Conservation (phyloP, 2,113 vertebrate species). For the Calidris pygmaea region DNA sequence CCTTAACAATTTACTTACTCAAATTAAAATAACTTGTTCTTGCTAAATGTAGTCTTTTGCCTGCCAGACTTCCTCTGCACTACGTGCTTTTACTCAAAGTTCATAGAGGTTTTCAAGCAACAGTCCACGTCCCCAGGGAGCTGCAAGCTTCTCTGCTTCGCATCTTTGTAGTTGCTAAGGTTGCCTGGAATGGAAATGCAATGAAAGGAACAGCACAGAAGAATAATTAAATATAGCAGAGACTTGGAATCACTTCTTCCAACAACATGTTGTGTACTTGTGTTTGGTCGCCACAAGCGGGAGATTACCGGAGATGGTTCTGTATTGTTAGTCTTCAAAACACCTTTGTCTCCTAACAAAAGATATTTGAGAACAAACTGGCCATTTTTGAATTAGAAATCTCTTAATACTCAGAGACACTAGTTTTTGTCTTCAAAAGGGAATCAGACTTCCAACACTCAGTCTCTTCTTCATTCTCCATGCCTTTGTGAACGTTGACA, state of each 20-base stretch:
- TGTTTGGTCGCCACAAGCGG: background rate
- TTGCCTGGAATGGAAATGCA: background rate
- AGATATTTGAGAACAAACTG: background rate
- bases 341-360: background rate
- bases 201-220: background rate
- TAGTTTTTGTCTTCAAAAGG: background rate
- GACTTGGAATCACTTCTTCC: background rate
- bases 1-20: background rate
- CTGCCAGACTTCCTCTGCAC: background rate
- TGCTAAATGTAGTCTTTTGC: background rate
- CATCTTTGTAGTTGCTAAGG: background rate
- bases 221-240: background rate
- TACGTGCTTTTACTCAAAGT: background rate
- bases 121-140: background rate
- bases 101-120: background rate
- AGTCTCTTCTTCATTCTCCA: background rate
- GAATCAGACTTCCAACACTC: background rate
- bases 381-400: background rate
- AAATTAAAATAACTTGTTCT: constrained; percentile 14
- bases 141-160: background rate
- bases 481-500: background rate
- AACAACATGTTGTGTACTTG: background rate
- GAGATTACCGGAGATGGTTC: background rate
- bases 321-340: background rate
- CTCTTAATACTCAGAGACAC: background rate